Conservation (phyloP, 2,113 vertebrate genomes). For the Cavia aperea region DNA sequence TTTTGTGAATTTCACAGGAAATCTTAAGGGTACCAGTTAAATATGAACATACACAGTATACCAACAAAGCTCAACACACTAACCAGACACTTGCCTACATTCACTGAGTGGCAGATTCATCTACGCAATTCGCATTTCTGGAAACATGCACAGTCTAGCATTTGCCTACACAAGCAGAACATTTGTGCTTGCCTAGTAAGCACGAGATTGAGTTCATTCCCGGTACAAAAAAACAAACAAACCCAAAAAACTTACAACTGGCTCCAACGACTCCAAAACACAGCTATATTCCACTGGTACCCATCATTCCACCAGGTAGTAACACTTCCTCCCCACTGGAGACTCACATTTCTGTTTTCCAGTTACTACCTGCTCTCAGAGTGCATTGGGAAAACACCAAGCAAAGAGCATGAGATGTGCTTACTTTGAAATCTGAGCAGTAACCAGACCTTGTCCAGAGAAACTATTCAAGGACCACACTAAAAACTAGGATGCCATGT, state of each 20-base stretch:
- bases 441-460: not conserved
- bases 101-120: not conserved
- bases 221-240: no score
- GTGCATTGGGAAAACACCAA: not conserved
- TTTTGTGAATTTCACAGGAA: not conserved
- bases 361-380: not conserved
- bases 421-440: no score
- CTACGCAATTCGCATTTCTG: not conserved
- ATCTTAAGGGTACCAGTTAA: not conserved
- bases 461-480: not conserved
- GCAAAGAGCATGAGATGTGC: not conserved
- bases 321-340: not conserved
- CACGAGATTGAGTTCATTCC: no score
- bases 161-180: not conserved
- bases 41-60: not conserved
- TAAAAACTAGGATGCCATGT: not conserved
- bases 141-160: not conserved
- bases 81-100: not conserved
- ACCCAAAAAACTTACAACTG: not conserved
- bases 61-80: not conserved
- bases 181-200: no score
- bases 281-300: not conserved
- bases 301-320: not conserved
- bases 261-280: not conserved
- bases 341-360: not conserved